Conservation (phyloP, 2,888 invertebrate genomes). For the Mantis religiosa region DNA sequence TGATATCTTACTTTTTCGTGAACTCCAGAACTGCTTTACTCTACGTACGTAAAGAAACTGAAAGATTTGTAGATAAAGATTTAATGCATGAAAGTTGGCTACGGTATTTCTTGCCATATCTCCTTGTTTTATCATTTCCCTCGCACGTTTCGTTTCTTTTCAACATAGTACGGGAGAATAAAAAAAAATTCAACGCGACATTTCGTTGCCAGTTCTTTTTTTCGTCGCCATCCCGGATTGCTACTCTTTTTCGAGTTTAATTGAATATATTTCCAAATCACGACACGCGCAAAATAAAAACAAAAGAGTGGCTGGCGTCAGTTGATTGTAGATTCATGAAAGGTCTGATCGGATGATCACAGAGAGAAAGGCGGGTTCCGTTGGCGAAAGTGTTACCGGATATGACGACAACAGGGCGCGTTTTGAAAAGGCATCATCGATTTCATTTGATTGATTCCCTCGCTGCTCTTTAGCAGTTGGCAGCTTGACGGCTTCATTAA, state of each 20-base stretch:
- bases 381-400: not conserved
- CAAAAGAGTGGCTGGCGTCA: not conserved
- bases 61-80: too few relatives aligned
- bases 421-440: not conserved
- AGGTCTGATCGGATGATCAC: not conserved
- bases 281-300: not conserved
- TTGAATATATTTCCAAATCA: not conserved
- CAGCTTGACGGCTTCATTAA: not conserved
- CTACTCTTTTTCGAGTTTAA: not conserved
- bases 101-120: not conserved
- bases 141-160: not conserved
- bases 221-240: not conserved
- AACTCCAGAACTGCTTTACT: too few relatives aligned
- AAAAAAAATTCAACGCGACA: not conserved
- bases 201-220: not conserved
- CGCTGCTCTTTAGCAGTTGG: too few relatives aligned
- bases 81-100: not conserved
- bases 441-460: not conserved
- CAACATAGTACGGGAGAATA: not conserved
- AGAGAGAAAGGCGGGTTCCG: not conserved
- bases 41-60: too few relatives aligned
- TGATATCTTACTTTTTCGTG: too few relatives aligned
- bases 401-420: not conserved
- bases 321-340: not conserved
- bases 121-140: not conserved